Percentiles rank a stretch among this genome's conserved stretches.
Evolutionary conservation across 2,113 vertebrate species (phyloP).

Genomic region (Centropus bengalensis): DNA sequence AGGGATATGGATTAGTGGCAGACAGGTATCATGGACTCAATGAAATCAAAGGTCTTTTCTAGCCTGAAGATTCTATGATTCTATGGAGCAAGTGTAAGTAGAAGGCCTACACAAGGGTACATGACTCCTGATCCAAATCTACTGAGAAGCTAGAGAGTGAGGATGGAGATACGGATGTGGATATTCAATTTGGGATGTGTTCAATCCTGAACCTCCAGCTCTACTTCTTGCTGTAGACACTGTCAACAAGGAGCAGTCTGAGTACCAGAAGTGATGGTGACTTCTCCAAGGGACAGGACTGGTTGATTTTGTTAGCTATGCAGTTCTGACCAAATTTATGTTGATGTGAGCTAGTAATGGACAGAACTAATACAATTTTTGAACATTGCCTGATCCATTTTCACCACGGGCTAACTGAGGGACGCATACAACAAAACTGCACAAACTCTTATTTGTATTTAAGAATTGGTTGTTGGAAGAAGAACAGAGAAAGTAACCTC

Average conservation of each 20-base stretch:
- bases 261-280: neutral
- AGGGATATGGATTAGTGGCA: too few relatives aligned
- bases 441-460: neutral
- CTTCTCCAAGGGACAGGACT: neutral
- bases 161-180: neutral
- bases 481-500: neutral
- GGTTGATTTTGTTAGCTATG: neutral
- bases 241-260: neutral
- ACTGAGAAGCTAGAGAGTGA: neutral
- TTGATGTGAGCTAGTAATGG: neutral
- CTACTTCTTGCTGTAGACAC: neutral
- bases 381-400: neutral
- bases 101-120: neutral
- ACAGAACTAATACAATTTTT: neutral
- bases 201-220: neutral
- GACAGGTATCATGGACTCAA: too few relatives aligned
- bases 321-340: neutral
- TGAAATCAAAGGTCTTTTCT: too few relatives aligned
- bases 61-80: too few relatives aligned
- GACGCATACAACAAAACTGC: neutral
- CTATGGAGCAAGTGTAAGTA: neutral
- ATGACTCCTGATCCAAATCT: neutral
- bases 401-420: neutral
- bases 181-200: neutral
- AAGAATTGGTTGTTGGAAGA: neutral